Base-by-base conservation (phyloP, 2,888 invertebrate genomes). In the Rhabditoides inermis region DNA sequence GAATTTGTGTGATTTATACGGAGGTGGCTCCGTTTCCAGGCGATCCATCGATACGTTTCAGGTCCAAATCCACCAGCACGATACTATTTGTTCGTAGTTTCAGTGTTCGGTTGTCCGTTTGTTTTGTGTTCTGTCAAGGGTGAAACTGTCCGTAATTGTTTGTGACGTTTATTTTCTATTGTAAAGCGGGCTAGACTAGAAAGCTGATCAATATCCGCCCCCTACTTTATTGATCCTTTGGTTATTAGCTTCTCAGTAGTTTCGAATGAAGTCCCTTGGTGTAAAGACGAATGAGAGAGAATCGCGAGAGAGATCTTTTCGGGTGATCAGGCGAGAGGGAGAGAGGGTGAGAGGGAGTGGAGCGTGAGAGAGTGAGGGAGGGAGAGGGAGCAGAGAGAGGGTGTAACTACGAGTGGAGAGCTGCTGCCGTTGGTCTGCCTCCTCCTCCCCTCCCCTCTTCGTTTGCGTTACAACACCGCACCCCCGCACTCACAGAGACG, bases 51-150 rank as follows among this genome's bases (percentile, higher is more conserved):
- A 15, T 12, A 12, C n/a, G 3, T 18, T 40, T 20, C 48, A 48
- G 48, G 39, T 48, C 42, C 49, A 6, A 2, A 15, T 20, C 23
- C 42, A 49, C 42, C 30, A 49, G 42, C 41, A 49, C 49, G 32
- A 49, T 42, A 49, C 49, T 41, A 41, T 42, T 42, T 39, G 39
- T 40, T 18, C 12, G n/a, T n/a, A n/a, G n/a, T n/a, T n/a, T n/a
- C n/a, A n/a, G n/a, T n/a, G n/a, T n/a, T n/a, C n/a, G n/a, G n/a
- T n/a, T n/a, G n/a, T n/a, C n/a, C n/a, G n/a, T n/a, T n/a, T n/a
- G n/a, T n/a, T n/a, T n/a, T n/a, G n/a, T n/a, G n/a, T n/a, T n/a
- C n/a, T n/a, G n/a, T n/a, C n/a, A n/a, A n/a, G n/a, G n/a, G n/a
- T n/a, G n/a, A n/a, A n/a, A n/a, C n/a, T n/a, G n/a, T n/a, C n/a